A percentile compares a stretch with the other conserved stretches of the same genome.
Evolutionary conservation across 2,797 vertebrate genomes (phyloP).

Genomic region (Naso thynnoides): DNA sequence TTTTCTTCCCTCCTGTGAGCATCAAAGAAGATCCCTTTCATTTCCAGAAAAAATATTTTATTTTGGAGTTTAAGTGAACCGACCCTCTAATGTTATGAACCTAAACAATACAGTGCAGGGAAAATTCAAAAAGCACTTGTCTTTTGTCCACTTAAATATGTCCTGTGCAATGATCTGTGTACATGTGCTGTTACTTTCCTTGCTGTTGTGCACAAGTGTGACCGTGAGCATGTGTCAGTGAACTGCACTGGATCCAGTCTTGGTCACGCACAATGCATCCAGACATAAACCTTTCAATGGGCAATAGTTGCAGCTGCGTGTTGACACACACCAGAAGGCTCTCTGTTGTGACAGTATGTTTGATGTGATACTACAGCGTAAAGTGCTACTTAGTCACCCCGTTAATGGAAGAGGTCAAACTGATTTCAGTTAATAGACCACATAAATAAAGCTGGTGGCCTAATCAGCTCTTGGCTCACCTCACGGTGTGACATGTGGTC

Average conservation of each 20-base stretch:
- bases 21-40: background rate
- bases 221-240: background rate
- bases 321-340: constrained; percentile 9
- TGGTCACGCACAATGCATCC: background rate
- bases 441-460: constrained; percentile 39
- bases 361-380: constrained; percentile 17
- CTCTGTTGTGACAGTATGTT: background rate
- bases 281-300: background rate
- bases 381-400: constrained; percentile 17
- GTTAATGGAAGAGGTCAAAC: constrained; percentile 29
- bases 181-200: background rate
- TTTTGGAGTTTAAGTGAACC: constrained; percentile 9
- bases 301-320: background rate
- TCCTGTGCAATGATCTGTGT: background rate
- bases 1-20: background rate
- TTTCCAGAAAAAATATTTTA: background rate
- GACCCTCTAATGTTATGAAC: background rate
- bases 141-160: background rate
- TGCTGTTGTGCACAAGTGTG: constrained; percentile 11
- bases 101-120: background rate
- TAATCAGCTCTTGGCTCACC: constrained; percentile 31
- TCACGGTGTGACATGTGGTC: background rate
- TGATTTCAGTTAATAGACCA: constrained; percentile 36
- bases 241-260: constrained; percentile 8
- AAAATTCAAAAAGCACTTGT: background rate